A percentile compares a stretch with the other conserved stretches of the same genome.
These are phyloP conservation scores for Cepaea nemoralis DNA, from an alignment of 1,140 invertebrate species.

Conservation along the genomic window DNA sequence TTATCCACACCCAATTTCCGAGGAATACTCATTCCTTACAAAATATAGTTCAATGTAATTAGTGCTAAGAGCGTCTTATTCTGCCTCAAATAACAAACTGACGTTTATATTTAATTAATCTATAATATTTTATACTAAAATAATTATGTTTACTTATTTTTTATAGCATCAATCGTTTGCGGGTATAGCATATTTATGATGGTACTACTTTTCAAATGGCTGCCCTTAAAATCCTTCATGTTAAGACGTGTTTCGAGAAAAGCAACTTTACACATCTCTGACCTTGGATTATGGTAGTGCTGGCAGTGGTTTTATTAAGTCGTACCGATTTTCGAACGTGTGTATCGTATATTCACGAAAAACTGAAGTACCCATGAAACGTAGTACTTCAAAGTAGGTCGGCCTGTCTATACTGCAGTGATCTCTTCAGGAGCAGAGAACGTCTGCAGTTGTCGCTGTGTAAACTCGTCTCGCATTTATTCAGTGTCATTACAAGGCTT, in stretches of 20 bases:
- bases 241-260: conserved; percentile 34
- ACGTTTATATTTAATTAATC: too few relatives aligned
- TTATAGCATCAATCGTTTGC: too few relatives aligned
- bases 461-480: background rate
- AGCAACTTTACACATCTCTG: conserved; percentile 2
- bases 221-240: conserved; percentile 25
- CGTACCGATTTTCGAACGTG: background rate
- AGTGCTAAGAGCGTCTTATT: background rate
- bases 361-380: too few relatives aligned
- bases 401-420: too few relatives aligned
- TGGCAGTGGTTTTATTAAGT: background rate
- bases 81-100: too few relatives aligned
- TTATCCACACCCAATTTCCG: background rate
- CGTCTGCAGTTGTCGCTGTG: too few relatives aligned
- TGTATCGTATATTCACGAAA: too few relatives aligned
- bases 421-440: too few relatives aligned
- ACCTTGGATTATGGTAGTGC: conserved; percentile 29
- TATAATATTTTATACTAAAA: too few relatives aligned
- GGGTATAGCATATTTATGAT: conserved; percentile 14
- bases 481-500: background rate
- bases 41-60: background rate
- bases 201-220: conserved; percentile 40
- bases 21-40: background rate
- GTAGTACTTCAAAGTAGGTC: too few relatives aligned
- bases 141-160: too few relatives aligned